A percentile compares a stretch with the other conserved stretches of the same genome.
These are phyloP conservation scores for Drosophila parthenogenetica DNA, from an alignment of 2,888 invertebrate species.

Conservation along the genomic window DNA sequence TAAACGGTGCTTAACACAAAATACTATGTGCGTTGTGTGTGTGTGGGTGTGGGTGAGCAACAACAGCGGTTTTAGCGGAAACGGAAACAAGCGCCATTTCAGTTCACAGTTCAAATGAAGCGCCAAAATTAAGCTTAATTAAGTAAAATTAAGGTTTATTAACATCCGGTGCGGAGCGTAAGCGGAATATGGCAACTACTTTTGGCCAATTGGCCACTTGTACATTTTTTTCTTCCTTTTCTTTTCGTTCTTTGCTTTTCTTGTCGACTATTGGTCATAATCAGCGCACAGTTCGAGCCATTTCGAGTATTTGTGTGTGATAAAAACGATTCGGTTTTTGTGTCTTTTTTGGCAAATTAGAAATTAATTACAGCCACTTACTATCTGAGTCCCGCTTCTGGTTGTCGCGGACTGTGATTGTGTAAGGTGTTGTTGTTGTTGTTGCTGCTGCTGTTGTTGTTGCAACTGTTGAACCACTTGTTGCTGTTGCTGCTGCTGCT, in stretches of 20 bases:
- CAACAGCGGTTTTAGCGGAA: conserved; percentile 44
- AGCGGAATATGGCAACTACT: conserved; percentile 11
- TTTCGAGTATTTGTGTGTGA: conserved; percentile 9
- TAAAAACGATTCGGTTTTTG: not conserved
- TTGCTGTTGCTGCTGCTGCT: conserved; percentile 60
- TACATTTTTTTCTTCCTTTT: not conserved
- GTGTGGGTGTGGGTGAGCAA: not conserved
- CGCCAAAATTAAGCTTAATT: conserved; percentile 33
- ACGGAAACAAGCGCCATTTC: conserved; percentile 58
- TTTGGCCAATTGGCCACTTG: conserved; percentile 8
- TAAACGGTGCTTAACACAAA: conserved; percentile 24
- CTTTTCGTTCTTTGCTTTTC: not conserved
- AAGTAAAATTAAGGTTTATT: conserved; percentile 29
- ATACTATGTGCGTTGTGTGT: conserved; percentile 7
- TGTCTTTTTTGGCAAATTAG: conserved; percentile 27
- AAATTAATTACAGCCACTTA: conserved; percentile 73
- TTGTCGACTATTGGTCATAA: not conserved
- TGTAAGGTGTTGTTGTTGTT: conserved; percentile 55
- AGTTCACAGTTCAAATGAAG: conserved; percentile 31
- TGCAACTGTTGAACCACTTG: conserved; percentile 48
- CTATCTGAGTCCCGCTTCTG: conserved; percentile 68
- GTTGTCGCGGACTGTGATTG: conserved; percentile 60
- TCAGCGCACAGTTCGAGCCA: conserved; percentile 8
- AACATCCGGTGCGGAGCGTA: conserved; percentile 36
- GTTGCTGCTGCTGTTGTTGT: conserved; percentile 53